These are phyloP conservation scores for Aphrophora alni DNA, from an alignment of 2,888 invertebrate genomes.

Conservation along the genomic window DNA sequence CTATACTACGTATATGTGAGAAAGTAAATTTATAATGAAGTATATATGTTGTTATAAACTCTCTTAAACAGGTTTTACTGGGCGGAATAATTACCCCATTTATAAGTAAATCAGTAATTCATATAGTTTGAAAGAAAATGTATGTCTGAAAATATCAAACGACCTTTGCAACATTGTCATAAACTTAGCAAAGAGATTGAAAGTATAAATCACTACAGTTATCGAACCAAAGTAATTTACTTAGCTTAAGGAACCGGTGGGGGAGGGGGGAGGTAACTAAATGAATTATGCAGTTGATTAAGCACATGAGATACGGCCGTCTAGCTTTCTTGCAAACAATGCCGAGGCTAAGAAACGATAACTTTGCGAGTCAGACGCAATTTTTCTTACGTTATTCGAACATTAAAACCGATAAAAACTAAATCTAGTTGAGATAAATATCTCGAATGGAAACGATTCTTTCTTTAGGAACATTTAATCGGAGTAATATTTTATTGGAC, in stretches of 20 bases:
- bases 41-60: too few relatives aligned
- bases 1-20: too few relatives aligned
- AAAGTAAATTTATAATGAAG: too few relatives aligned
- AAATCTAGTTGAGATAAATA: background rate
- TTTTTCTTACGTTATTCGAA: background rate
- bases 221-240: background rate
- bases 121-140: too few relatives aligned
- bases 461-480: background rate
- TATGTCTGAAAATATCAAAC: too few relatives aligned
- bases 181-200: background rate
- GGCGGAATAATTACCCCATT: too few relatives aligned
- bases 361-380: background rate
- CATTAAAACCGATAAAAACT: conserved; percentile 1
- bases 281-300: conserved; percentile 6
- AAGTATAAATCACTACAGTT: background rate
- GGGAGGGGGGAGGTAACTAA: background rate
- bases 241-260: too few relatives aligned
- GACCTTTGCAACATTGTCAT: background rate
- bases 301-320: background rate
- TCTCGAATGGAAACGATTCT: background rate
- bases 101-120: too few relatives aligned
- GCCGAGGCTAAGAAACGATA: background rate
- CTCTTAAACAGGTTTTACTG: too few relatives aligned
- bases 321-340: background rate
- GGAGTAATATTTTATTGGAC: background rate